phyloP scores from a whole-genome alignment of 2,797 vertebrate species.

The Tinamus major region DNA sequence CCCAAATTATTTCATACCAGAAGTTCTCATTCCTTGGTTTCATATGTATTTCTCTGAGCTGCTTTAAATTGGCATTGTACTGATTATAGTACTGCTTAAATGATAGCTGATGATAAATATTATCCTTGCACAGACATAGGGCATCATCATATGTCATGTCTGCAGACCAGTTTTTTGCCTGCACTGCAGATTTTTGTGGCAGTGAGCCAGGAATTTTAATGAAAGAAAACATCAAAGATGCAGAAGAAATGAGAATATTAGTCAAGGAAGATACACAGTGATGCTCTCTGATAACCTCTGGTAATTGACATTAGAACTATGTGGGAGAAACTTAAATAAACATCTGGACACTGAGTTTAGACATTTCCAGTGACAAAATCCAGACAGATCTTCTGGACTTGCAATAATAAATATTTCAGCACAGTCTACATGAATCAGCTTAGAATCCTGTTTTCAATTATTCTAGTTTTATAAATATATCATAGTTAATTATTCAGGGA shows the following conservation, averaged over 20 bases:
- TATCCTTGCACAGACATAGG: slow-evolving; percentile 68
- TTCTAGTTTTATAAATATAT: slow-evolving; percentile 90
- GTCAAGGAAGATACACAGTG: slow-evolving; percentile 86
- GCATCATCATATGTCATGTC: slow-evolving; percentile 71
- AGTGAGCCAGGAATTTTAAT: slow-evolving; percentile 85
- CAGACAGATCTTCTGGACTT: slow-evolving; percentile 89
- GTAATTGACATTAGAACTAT: slow-evolving; percentile 89
- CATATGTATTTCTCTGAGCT: slow-evolving; percentile 25
- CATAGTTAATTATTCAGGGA: slow-evolving; percentile 93
- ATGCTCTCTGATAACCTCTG: slow-evolving; percentile 97
- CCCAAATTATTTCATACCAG: background rate
- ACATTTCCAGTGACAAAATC: slow-evolving; percentile 90
- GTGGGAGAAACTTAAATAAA: slow-evolving; percentile 89
- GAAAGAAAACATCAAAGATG: slow-evolving; percentile 87
- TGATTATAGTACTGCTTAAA: slow-evolving; percentile 61
- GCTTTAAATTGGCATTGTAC: slow-evolving; percentile 34
- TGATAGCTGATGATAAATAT: slow-evolving; percentile 78
- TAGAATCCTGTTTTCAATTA: slow-evolving; percentile 95
- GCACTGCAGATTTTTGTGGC: slow-evolving; percentile 79
- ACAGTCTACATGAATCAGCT: slow-evolving; percentile 89
- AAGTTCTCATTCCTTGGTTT: slow-evolving; percentile 38
- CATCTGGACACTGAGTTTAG: slow-evolving; percentile 91
- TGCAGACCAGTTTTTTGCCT: slow-evolving; percentile 75
- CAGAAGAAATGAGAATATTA: slow-evolving; percentile 87
- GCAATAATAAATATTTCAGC: slow-evolving; percentile 94